Conservation (phyloP, 2,113 vertebrate genomes). For the Trichechus manatus region DNA sequence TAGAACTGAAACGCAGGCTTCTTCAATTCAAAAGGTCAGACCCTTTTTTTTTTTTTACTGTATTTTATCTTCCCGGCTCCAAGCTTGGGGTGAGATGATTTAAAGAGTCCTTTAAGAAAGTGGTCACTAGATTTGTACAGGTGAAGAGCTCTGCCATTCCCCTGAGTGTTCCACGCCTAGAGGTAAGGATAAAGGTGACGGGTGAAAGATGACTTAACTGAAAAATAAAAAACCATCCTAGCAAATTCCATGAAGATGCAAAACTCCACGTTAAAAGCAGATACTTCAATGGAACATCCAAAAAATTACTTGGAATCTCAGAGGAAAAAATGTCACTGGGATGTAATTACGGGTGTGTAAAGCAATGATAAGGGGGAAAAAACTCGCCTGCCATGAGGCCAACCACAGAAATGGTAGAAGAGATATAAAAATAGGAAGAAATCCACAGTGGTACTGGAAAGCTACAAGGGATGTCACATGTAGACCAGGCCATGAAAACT, state of each 20-base stretch:
- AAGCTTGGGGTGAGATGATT: constrained; percentile 30
- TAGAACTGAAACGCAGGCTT: constrained; percentile 36
- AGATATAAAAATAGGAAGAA: not conserved
- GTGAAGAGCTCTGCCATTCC: not conserved
- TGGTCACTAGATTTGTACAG: not conserved
- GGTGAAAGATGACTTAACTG: not conserved
- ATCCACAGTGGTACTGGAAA: not conserved
- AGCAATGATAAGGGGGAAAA: not conserved
- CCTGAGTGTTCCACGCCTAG: not conserved
- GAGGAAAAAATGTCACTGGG: not conserved
- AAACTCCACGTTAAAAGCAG: constrained; percentile 28
- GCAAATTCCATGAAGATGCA: constrained; percentile 16
- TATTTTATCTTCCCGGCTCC: not conserved
- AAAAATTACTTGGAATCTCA: not conserved
- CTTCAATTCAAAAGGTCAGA: constrained; percentile 9
- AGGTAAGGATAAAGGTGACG: not conserved
- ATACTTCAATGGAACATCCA: not conserved
- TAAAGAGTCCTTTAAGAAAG: not conserved
- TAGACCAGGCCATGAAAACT: not conserved
- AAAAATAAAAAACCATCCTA: not conserved
- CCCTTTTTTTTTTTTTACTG: not conserved
- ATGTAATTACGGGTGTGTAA: constrained; percentile 3
- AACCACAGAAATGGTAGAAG: constrained; percentile 19
- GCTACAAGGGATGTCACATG: not conserved
- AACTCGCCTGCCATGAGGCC: not conserved